Base-by-base conservation (phyloP, 2,888 invertebrate species). In the Eupsilia transversa region DNA sequence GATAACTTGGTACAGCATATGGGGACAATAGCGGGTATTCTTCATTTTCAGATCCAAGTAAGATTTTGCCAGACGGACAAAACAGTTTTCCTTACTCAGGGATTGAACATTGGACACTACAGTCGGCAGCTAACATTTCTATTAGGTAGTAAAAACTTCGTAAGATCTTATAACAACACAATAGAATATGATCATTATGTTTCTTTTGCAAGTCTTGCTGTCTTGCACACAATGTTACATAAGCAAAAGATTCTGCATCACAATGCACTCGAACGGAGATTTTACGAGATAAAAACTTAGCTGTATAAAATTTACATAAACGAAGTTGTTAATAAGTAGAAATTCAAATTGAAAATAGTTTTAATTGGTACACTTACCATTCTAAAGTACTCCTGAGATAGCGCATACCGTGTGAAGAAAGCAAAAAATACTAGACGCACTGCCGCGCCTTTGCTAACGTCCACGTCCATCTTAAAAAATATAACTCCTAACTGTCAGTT, bases 351-450 rank as follows among this genome's bases (percentile, higher is more conserved):
- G 77, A 70, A 80, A 75, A 77, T 72, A 59, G 60, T 69, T 76
- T 59, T 84, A 86, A 86, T 84, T 80, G 65, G 61, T 67, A 74
- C 79, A 92, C 96, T 95, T 84, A 96, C 96, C 96, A 95, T 95
- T 91, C 94, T 94, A 79, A 94, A 94, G 89, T 95, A 94, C 69
- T 95, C 95, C 85, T 95, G 89, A 41, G 91, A 89, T 79, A 88
- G 84, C 89, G 91, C 96, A 92, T 94, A 87, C 90, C 94, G 91
- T 89, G 93, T 92, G 91, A 89, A 94, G 94, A 95, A 94, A 94
- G 95, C 94, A 92, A 96, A 90, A 86, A 94, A 82, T 86, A 92
- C 77, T 67, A 88, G 85, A 85, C 89, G 85, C 83, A 91, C 69
- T 71, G 75, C 65, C 33, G 85, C 89, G 86, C 90, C 82, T 82